These are phyloP conservation scores for Alcis repandata DNA, from an alignment of 2,888 invertebrate genomes.

Conservation along the genomic window DNA sequence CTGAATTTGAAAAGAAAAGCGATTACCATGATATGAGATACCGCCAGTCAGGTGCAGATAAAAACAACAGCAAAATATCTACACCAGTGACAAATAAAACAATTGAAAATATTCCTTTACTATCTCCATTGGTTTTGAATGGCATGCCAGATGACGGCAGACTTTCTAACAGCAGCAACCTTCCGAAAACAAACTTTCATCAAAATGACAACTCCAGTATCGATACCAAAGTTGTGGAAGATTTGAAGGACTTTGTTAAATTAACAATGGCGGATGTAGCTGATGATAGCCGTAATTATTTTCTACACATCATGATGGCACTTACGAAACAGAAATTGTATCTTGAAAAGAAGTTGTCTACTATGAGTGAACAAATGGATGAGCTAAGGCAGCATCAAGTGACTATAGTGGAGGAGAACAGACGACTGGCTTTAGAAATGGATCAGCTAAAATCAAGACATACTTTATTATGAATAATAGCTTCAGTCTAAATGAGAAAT, in stretches of 20 bases:
- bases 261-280: slow-evolving; percentile 72
- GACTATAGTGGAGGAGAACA: slow-evolving; percentile 80
- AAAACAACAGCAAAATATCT: slow-evolving; percentile 76
- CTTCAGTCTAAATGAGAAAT: not conserved
- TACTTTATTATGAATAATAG: slow-evolving; percentile 46
- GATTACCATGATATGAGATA: slow-evolving; percentile 65
- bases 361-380: slow-evolving; percentile 71
- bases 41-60: slow-evolving; percentile 67
- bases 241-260: slow-evolving; percentile 79
- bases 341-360: slow-evolving; percentile 75
- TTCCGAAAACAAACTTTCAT: slow-evolving; percentile 44
- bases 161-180: slow-evolving; percentile 56
- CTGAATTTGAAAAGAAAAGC: slow-evolving; percentile 64
- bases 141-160: slow-evolving; percentile 64
- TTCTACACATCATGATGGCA: slow-evolving; percentile 81
- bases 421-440: slow-evolving; percentile 79
- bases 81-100: slow-evolving; percentile 70
- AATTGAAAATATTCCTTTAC: slow-evolving; percentile 65
- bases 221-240: slow-evolving; percentile 67
- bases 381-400: slow-evolving; percentile 72
- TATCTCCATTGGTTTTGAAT: slow-evolving; percentile 69
- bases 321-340: slow-evolving; percentile 80
- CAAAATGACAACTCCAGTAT: slow-evolving; percentile 46
- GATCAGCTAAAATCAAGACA: slow-evolving; percentile 74
- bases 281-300: slow-evolving; percentile 78